Evolutionary conservation across 1,140 invertebrate genomes (phyloP).

Genomic region (Pseudomyrmex pallidus): DNA sequence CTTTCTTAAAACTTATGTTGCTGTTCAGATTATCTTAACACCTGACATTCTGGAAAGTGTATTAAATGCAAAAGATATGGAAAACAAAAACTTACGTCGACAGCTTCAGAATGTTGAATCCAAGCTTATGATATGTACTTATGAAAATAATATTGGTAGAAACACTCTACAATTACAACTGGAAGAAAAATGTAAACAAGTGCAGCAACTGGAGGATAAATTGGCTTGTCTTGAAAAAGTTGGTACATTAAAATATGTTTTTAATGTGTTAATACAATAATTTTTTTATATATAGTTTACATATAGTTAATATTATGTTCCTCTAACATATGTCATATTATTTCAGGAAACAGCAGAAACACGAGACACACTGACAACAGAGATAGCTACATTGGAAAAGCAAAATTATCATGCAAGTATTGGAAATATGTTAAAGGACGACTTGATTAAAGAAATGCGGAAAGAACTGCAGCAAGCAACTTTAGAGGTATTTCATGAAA

Average conservation of each 20-base stretch:
- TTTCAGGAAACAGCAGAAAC: conserved; percentile 81
- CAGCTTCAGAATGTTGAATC: conserved; percentile 72
- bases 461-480: conserved; percentile 82
- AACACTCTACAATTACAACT: conserved; percentile 70
- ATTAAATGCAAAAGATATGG: conserved; percentile 70
- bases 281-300: not conserved
- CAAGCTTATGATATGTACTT: conserved; percentile 65
- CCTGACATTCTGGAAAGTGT: conserved; percentile 75
- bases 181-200: conserved; percentile 74
- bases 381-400: conserved; percentile 83
- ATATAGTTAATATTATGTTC: not conserved
- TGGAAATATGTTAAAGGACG: conserved; percentile 85
- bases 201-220: conserved; percentile 71
- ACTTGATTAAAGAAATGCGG: conserved; percentile 86
- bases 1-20: conserved; percentile 67
- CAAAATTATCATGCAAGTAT: conserved; percentile 82
- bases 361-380: conserved; percentile 82
- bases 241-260: conserved; percentile 60
- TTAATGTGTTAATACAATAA: not conserved
- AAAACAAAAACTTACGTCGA: conserved; percentile 68
- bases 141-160: conserved; percentile 68
- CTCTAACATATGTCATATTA: conserved; percentile 30
- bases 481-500: conserved; percentile 70
- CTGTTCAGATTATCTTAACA: conserved; percentile 76
- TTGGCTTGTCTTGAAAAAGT: conserved; percentile 78